These are phyloP conservation scores for Bemisia tabaci DNA, from an alignment of 1,140 invertebrate genomes.

Conservation along the genomic window DNA sequence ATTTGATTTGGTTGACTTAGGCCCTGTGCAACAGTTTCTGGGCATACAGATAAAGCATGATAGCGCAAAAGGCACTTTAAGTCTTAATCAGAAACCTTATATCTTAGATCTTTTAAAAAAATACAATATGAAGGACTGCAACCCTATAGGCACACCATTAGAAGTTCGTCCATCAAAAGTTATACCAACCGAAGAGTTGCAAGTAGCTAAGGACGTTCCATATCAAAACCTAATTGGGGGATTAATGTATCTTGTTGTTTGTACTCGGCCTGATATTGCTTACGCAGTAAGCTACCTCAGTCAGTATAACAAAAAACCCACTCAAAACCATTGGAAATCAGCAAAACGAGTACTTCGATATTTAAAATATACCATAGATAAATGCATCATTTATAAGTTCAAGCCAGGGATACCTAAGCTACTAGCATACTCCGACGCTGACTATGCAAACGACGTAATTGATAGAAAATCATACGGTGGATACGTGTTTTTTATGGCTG, in stretches of 20 bases:
- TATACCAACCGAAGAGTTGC: neutral
- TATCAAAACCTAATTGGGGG: constrained; percentile 19
- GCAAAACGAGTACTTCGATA: too few relatives aligned
- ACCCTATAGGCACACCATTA: constrained; percentile 8
- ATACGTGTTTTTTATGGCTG: constrained; percentile 19
- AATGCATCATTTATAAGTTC: too few relatives aligned
- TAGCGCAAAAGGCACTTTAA: neutral
- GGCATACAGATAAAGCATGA: constrained; percentile 12
- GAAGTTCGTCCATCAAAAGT: too few relatives aligned
- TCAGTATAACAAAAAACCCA: neutral
- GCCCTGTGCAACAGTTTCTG: constrained; percentile 21
- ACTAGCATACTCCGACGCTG: constrained; percentile 27
- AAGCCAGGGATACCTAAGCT: too few relatives aligned
- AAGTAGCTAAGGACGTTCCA: constrained; percentile 16
- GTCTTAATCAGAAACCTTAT: constrained; percentile 11
- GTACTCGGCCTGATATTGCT: constrained; percentile 28
- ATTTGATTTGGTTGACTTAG: constrained; percentile 21
- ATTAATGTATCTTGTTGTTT: constrained; percentile 27
- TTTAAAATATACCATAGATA: too few relatives aligned
- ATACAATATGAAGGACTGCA: constrained; percentile 11
- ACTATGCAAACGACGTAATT: constrained; percentile 25
- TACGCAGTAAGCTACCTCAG: constrained; percentile 17
- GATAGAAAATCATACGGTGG: constrained; percentile 25
- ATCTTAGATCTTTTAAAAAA: constrained; percentile 8
- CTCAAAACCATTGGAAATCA: too few relatives aligned